Evolutionary conservation across 2,797 vertebrate genomes (phyloP), one percentile per base, ranked within the genome.

Genomic region (Coranthus polyacanthus): DNA sequence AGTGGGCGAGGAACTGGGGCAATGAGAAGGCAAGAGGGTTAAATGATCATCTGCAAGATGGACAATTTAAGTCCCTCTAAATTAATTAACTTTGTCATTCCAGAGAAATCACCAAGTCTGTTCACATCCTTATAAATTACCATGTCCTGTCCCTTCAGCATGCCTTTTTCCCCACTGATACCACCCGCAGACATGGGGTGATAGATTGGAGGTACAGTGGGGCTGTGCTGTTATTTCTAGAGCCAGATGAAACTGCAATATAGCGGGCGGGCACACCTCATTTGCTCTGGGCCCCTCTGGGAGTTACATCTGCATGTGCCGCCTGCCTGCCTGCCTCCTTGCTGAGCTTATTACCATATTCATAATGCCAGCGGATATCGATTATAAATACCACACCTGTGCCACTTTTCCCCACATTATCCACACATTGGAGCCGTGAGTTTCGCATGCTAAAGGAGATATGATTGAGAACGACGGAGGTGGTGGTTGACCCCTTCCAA

Each of bases 371-470:
- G 73, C n/a, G 56, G 76, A 83, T 89, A 89, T 92, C 82, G 84
- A 87, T 89, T 90, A 85, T 89, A 88, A 89, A 88, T 82, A 78
- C 73, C 86, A 83, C 90, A 92, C 89, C 89, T 92, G 90, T 86
- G 88, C 82, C 85, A 81, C 81, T 84, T 82, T 79, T 79, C 68
- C 55, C 44, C 69, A 36, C 57, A 46, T 52, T 52, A 41, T 64
- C 68, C 22, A 15, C 68, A 44, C 68, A 29, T 32, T 46, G 65
- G 38, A 37, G 65, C 68, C n/a, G 43, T 18, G 58, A 53, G 60
- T 16, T 32, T 56, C 51, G 13, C 11, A 15, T 41, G 58, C 61
- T 67, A 49, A 46, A 45, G 49, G 70, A 52, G 55, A 62, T 46
- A 47, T 58, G 58, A 80, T 71, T 52, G 58, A 78, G 76, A 61